These are phyloP conservation scores for Lissonota sp. DNA, from an alignment of 2,888 invertebrate genomes.

Conservation along the genomic window DNA sequence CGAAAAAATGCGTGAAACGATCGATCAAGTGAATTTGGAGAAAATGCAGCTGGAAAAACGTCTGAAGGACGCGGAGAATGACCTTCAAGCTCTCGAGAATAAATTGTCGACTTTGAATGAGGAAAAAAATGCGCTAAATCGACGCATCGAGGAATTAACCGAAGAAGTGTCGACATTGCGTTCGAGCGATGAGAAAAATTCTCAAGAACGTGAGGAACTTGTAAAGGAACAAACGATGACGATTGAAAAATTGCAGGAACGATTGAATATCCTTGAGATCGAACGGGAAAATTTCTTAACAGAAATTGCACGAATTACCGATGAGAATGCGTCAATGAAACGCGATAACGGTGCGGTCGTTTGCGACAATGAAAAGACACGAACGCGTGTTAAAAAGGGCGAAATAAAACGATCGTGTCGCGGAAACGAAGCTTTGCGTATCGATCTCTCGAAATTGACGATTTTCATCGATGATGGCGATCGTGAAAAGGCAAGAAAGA, in stretches of 20 bases:
- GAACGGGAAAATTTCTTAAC: constrained; percentile 28
- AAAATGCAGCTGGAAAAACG: constrained; percentile 48
- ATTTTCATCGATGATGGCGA: constrained; percentile 46
- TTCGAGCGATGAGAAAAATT: constrained; percentile 7
- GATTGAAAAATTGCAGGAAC: constrained; percentile 17
- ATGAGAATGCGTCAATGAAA: constrained; percentile 43
- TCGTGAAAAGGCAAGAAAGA: constrained; percentile 34
- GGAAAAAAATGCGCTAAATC: constrained; percentile 46
- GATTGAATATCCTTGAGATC: constrained; percentile 37
- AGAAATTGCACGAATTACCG: constrained; percentile 26
- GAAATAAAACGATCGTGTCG: constrained; percentile 39
- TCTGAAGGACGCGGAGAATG: constrained; percentile 48
- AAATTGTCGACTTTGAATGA: constrained; percentile 31
- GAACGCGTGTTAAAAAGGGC: constrained; percentile 21
- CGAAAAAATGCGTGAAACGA: constrained; percentile 20
- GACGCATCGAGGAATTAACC: constrained; percentile 38
- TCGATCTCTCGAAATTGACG: constrained; percentile 63
- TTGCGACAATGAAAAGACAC: constrained; percentile 43
- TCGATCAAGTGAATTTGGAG: constrained; percentile 25
- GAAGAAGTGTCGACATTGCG: constrained; percentile 37
- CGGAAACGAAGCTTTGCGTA: constrained; percentile 66
- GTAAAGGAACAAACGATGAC: constrained; percentile 29
- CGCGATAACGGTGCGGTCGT: constrained; percentile 16
- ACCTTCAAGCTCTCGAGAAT: constrained; percentile 42
- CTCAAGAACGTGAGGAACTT: constrained; percentile 10